A percentile compares a stretch with the other conserved stretches of the same genome.
Conservation (phyloP, 2,113 vertebrate species). For the Seriola aureovittata region DNA sequence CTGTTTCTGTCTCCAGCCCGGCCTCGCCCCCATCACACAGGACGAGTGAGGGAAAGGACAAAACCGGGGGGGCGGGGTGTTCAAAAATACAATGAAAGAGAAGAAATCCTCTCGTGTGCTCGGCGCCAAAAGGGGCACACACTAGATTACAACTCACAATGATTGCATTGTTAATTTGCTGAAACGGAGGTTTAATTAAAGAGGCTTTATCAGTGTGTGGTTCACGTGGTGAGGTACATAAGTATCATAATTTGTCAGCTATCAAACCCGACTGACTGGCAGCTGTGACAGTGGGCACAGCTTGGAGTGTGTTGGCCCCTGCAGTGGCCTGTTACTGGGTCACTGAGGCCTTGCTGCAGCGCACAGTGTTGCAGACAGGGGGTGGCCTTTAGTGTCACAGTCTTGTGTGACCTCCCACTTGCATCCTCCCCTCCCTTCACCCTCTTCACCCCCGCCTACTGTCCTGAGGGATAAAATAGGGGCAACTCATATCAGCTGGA, state of each 20-base stretch:
- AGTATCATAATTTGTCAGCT: constrained; percentile 57
- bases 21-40: constrained; percentile 41
- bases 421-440: constrained; percentile 35
- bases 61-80: constrained; percentile 26
- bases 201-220: constrained; percentile 38
- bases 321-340: constrained; percentile 68
- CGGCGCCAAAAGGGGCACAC: background rate
- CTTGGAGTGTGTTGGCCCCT: constrained; percentile 68
- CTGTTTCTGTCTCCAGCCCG: constrained; percentile 66
- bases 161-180: constrained; percentile 53
- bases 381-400: constrained; percentile 66
- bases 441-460: constrained; percentile 35
- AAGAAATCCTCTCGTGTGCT: background rate
- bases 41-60: constrained; percentile 52
- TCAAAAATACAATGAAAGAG: constrained; percentile 3
- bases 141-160: constrained; percentile 20
- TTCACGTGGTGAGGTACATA: constrained; percentile 26
- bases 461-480: constrained; percentile 31
- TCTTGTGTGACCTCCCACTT: constrained; percentile 62
- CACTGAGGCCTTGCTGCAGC: constrained; percentile 53
- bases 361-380: constrained; percentile 58
- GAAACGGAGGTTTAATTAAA: constrained; percentile 53
- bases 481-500: constrained; percentile 33
- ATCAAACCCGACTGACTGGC: constrained; percentile 73
- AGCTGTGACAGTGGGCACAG: constrained; percentile 71